These are phyloP conservation scores for Platycnemis pennipes DNA, from an alignment of 2,888 invertebrate species.

Conservation along the genomic window DNA sequence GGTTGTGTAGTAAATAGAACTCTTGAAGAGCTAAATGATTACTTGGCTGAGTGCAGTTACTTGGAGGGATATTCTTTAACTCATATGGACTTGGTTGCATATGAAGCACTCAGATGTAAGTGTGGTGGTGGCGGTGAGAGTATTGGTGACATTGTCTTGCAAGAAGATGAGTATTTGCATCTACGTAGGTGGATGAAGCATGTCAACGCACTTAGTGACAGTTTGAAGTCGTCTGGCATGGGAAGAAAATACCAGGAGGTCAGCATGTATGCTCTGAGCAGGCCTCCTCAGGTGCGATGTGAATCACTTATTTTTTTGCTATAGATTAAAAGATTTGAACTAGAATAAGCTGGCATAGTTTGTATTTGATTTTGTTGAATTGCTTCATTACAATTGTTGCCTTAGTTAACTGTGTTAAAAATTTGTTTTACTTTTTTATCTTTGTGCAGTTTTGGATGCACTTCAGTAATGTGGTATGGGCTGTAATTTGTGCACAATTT, in stretches of 20 bases:
- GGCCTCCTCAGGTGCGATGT: slow-evolving; percentile 64
- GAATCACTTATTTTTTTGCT: slow-evolving; percentile 33
- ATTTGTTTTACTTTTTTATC: not conserved
- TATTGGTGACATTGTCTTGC: slow-evolving; percentile 54
- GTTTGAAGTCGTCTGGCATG: slow-evolving; percentile 64
- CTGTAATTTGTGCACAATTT: not conserved
- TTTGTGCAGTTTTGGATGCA: not conserved
- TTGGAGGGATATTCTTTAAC: slow-evolving; percentile 78
- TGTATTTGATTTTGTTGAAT: not conserved
- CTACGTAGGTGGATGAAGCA: slow-evolving; percentile 63
- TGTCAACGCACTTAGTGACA: slow-evolving; percentile 50
- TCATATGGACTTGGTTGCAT: slow-evolving; percentile 77
- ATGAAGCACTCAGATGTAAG: slow-evolving; percentile 72
- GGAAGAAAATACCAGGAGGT: slow-evolving; percentile 45
- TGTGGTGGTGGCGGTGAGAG: slow-evolving; percentile 48
- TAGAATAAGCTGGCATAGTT: not conserved
- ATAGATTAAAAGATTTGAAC: not conserved
- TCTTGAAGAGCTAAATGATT: slow-evolving; percentile 76
- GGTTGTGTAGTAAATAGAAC: slow-evolving; percentile 34
- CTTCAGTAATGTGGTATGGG: not conserved
- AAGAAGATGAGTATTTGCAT: slow-evolving; percentile 64
- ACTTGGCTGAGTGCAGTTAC: slow-evolving; percentile 78
- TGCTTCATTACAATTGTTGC: not conserved
- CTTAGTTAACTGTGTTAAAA: not conserved
- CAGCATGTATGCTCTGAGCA: slow-evolving; percentile 61